A percentile compares a stretch with the other conserved stretches of the same genome.
These are phyloP conservation scores for Plagodis dolabraria DNA, from an alignment of 2,888 invertebrate species.

Conservation along the genomic window DNA sequence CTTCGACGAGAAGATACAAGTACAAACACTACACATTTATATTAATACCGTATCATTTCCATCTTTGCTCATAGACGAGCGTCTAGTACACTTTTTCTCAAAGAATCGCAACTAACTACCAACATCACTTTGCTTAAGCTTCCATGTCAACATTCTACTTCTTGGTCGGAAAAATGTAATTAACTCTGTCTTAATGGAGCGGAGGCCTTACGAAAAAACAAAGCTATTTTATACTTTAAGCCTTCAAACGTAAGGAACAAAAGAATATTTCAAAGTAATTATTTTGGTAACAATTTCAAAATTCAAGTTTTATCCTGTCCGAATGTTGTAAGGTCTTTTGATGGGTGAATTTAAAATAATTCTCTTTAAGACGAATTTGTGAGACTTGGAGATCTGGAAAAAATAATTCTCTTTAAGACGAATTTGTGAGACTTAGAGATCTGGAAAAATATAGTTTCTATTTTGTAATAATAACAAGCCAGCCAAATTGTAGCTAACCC, in stretches of 20 bases:
- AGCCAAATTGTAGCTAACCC: no score
- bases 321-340: conserved; percentile 13
- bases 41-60: not conserved
- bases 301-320: conserved; percentile 10
- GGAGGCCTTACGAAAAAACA: conserved; percentile 5
- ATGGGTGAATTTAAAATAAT: conserved; percentile 8
- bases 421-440: conserved; percentile 4
- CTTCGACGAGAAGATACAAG: no score
- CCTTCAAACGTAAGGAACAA: conserved; percentile 16
- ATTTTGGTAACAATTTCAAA: conserved; percentile 21
- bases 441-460: no score
- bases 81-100: conserved; percentile 11
- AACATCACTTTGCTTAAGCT: conserved; percentile 18
- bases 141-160: conserved; percentile 9
- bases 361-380: conserved; percentile 7
- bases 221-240: conserved; percentile 14
- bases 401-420: not conserved
- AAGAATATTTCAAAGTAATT: conserved; percentile 20
- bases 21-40: no score
- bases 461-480: no score
- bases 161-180: not conserved
- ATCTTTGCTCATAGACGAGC: not conserved
- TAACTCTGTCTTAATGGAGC: conserved; percentile 6
- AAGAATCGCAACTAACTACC: not conserved
- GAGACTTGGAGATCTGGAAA: conserved; percentile 1